Base-by-base conservation (phyloP, 30 jellyfish, hydroid and myxozoan species). In the Chrysaora quinquecirrha region DNA sequence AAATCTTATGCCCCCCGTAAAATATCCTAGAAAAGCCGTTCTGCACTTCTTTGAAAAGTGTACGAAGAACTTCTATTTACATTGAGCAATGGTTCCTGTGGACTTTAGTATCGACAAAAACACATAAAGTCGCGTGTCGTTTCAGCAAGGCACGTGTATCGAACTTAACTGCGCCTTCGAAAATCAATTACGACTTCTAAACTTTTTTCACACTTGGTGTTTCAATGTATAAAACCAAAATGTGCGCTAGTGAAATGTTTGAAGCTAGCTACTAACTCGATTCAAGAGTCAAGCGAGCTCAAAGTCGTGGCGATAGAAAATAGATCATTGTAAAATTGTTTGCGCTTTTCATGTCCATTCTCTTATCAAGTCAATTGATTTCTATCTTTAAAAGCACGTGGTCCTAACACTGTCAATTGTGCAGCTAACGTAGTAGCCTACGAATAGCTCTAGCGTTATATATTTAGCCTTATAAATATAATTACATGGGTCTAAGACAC, bases 121-220 rank as follows among this genome's bases (percentile, higher is more conserved):
- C 84, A 82, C 75, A 82, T 65, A 82, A 48, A 68, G 76, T 82
- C 92, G 92, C 92, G 92, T 82, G 92, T 82, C 80, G 7, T 20
- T 52, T 0, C 71, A n/a, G 78, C 25, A 19, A n/a, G 29, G 68
- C 68, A 52, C 68, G 68, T 52, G 68, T n/a, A n/a, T n/a, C n/a
- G n/a, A n/a, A n/a, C n/a, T n/a, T n/a, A n/a, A n/a, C n/a, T n/a
- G n/a, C n/a, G n/a, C n/a, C n/a, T n/a, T n/a, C n/a, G n/a, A n/a
- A n/a, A n/a, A n/a, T n/a, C n/a, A n/a, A n/a, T n/a, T n/a, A n/a
- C n/a, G n/a, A n/a, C n/a, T n/a, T n/a, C n/a, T n/a, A n/a, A n/a
- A n/a, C n/a, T n/a, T n/a, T n/a, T n/a, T n/a, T n/a, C n/a, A n/a
- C n/a, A n/a, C n/a, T n/a, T n/a, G n/a, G n/a, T n/a, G n/a, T n/a